A percentile compares a stretch with the other conserved stretches of the same genome.
Evolutionary conservation across 2,888 invertebrate genomes (phyloP).

Genomic region (Heteromyza rotundicornis): DNA sequence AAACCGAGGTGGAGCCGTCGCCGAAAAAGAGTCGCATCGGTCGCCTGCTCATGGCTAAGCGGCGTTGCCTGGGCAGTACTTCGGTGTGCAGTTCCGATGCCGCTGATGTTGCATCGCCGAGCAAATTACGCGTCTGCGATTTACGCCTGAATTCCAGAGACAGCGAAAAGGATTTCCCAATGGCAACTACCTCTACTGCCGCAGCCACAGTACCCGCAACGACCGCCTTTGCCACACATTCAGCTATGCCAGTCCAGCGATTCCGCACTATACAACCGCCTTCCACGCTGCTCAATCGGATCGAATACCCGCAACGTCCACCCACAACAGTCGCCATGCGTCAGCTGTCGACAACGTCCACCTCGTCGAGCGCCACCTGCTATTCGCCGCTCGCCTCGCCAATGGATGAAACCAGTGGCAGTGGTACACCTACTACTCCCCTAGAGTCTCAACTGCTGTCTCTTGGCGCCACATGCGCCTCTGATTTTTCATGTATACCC

Average conservation of each 20-base stretch:
- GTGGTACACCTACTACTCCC: slow-evolving; percentile 40
- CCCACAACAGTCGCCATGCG: slow-evolving; percentile 35
- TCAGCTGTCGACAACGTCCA: slow-evolving; percentile 25
- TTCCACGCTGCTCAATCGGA: slow-evolving; percentile 41
- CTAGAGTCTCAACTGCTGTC: slow-evolving; percentile 30
- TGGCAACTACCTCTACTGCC: slow-evolving; percentile 39
- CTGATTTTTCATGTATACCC: background rate
- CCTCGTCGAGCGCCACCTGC: slow-evolving; percentile 46
- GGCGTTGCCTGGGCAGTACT: slow-evolving; percentile 56
- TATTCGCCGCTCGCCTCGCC: slow-evolving; percentile 51
- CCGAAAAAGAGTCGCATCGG: slow-evolving; percentile 72
- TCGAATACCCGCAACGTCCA: slow-evolving; percentile 45
- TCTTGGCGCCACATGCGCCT: background rate
- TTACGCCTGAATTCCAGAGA: slow-evolving; percentile 71
- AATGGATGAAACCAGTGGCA: slow-evolving; percentile 46
- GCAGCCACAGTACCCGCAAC: slow-evolving; percentile 17
- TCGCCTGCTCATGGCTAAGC: slow-evolving; percentile 64
- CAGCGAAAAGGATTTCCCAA: slow-evolving; percentile 64
- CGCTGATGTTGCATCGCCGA: slow-evolving; percentile 70
- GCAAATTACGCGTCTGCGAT: slow-evolving; percentile 73
- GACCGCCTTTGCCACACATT: background rate
- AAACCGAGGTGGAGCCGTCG: slow-evolving; percentile 75
- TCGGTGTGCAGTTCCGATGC: slow-evolving; percentile 44
- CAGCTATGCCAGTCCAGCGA: background rate
- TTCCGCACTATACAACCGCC: slow-evolving; percentile 47